Conservation (phyloP, 2,113 vertebrate genomes). For the Centrocercus urophasianus region DNA sequence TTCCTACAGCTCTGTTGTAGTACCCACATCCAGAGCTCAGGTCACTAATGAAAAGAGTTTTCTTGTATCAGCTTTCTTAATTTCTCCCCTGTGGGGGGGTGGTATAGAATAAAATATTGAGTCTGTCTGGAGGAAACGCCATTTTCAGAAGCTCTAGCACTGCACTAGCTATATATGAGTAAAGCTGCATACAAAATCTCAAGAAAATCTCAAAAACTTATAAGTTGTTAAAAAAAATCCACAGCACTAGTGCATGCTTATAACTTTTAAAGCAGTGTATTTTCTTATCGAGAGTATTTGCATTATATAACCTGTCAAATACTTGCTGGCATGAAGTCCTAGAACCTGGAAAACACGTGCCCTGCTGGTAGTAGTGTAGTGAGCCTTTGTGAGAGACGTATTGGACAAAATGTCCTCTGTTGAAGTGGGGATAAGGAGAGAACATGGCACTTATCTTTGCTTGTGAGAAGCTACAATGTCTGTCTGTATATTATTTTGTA, state of each 20-base stretch:
- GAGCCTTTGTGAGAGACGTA: not conserved
- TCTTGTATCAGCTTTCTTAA: not conserved
- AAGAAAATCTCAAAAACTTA: not conserved
- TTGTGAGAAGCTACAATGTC: not conserved
- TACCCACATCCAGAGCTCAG: not conserved
- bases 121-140: not conserved
- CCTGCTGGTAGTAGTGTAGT: accelerated
- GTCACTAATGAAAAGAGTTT: not conserved
- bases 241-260: not conserved
- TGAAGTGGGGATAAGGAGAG: not conserved
- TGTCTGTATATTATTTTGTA: not conserved
- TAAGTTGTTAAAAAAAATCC: not conserved
- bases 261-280: not conserved
- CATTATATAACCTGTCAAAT: not conserved
- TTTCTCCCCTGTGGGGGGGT: not conserved
- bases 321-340: not conserved
- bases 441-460: not conserved
- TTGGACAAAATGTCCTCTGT: not conserved
- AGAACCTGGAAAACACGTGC: not conserved
- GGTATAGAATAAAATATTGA: not conserved
- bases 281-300: not conserved
- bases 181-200: not conserved
- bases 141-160: not conserved
- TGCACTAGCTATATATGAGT: not conserved
- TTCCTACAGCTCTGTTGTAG: not conserved